Percentiles rank a stretch among this genome's conserved stretches.
phyloP scores from a whole-genome alignment of 2,797 vertebrate genomes.

The Salarias fasciatus region DNA sequence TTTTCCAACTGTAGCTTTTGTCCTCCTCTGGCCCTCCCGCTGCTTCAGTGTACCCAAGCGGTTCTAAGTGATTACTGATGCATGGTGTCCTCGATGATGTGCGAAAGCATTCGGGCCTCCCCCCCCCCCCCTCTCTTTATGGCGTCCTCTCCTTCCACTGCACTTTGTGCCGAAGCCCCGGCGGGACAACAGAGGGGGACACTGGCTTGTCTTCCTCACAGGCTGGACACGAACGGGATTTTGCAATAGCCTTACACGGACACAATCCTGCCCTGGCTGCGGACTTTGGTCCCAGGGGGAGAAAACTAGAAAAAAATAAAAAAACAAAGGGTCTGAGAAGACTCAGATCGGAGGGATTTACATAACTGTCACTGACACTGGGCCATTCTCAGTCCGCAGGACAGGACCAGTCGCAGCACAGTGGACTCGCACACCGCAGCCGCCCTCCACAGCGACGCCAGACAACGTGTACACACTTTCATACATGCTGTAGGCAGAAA shows the following conservation, averaged over 20 bases:
- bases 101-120: conserved; percentile 60
- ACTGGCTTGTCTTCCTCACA: conserved; percentile 62
- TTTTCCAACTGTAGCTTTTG: conserved; percentile 62
- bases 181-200: conserved; percentile 50
- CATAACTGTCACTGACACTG: conserved; percentile 31
- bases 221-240: conserved; percentile 57
- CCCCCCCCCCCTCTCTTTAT: conserved; percentile 33
- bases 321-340: conserved; percentile 9
- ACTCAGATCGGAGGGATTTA: conserved; percentile 42
- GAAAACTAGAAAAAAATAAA: too few relatives aligned
- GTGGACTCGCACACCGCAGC: conserved; percentile 47
- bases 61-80: conserved; percentile 71
- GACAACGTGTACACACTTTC: conserved; percentile 46
- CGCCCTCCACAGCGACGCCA: conserved; percentile 18
- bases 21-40: conserved; percentile 55
- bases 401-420: conserved; percentile 40
- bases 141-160: conserved; percentile 43
- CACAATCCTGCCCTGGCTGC: conserved; percentile 34
- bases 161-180: conserved; percentile 63
- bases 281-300: conserved; percentile 28
- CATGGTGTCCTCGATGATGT: conserved; percentile 72
- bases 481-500: conserved; percentile 63
- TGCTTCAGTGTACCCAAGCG: conserved; percentile 69
- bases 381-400: conserved; percentile 30
- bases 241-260: conserved; percentile 70